Evolutionary conservation across 2,797 vertebrate genomes (phyloP).

Genomic region (Malacoctenus gilli): DNA sequence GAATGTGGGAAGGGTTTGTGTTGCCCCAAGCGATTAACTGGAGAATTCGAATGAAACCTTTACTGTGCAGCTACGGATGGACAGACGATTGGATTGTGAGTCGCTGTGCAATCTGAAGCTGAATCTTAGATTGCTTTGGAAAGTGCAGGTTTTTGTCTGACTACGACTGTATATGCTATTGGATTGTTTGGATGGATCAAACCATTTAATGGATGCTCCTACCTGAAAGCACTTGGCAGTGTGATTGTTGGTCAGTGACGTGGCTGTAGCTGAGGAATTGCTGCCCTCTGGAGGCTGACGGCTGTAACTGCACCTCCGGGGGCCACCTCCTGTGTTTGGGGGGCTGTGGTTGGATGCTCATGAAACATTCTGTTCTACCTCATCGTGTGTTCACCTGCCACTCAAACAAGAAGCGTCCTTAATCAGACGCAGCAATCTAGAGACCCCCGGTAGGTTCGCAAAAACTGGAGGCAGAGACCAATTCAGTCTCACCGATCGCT

Average conservation of each 20-base stretch:
- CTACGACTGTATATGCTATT: constrained; percentile 51
- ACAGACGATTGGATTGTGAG: constrained; percentile 28
- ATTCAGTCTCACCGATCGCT: constrained; percentile 35
- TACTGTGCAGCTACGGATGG: constrained; percentile 58
- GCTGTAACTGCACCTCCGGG: constrained; percentile 24
- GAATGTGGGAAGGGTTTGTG: constrained; percentile 34
- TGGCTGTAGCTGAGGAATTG: constrained; percentile 26
- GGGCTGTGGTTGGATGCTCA: constrained; percentile 60
- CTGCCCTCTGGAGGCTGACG: constrained; percentile 50
- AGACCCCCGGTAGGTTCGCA: constrained; percentile 17
- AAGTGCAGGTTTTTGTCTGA: constrained; percentile 31
- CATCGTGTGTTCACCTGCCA: constrained; percentile 71
- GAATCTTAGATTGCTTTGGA: constrained; percentile 15
- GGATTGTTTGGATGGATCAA: constrained; percentile 30
- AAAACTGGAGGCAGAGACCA: background rate
- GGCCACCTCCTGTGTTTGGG: constrained; percentile 2
- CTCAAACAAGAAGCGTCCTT: constrained; percentile 44
- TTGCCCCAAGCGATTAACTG: constrained; percentile 29
- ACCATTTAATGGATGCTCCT: constrained; percentile 45
- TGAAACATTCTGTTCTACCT: constrained; percentile 75
- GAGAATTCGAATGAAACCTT: constrained; percentile 44
- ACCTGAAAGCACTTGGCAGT: constrained; percentile 36
- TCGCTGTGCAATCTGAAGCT: constrained; percentile 31
- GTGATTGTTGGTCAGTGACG: constrained; percentile 4
- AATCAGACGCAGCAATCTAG: constrained; percentile 40